Evolutionary conservation across 2,797 vertebrate species (phyloP).

Genomic region (Acrocephalus scirpaceus): DNA sequence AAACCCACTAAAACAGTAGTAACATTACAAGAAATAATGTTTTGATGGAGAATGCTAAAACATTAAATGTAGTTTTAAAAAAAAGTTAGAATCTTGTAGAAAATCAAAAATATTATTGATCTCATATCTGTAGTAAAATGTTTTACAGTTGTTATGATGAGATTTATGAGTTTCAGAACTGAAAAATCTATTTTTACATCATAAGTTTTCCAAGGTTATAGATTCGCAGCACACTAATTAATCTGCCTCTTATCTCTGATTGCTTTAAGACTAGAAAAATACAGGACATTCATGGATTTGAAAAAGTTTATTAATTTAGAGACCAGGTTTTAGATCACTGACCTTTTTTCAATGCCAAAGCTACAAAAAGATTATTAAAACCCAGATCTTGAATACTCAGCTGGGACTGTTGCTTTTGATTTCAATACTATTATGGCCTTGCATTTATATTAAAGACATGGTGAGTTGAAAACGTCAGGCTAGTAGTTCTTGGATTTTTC

Average conservation of each 20-base stretch:
- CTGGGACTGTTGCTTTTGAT: background rate
- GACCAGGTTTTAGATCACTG: background rate
- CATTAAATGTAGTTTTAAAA: background rate
- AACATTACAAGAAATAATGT: background rate
- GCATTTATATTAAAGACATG: background rate
- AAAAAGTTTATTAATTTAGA: background rate
- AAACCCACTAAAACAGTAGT: background rate
- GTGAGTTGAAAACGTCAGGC: background rate
- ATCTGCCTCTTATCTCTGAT: background rate
- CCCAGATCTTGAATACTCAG: background rate
- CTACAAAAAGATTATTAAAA: background rate
- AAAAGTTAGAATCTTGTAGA: background rate
- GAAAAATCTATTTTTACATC: background rate
- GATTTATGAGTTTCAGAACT: background rate
- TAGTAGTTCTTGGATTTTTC: background rate
- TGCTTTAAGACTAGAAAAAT: background rate
- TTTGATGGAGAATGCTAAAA: background rate
- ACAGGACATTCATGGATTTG: background rate
- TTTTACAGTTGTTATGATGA: background rate
- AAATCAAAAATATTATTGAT: background rate
- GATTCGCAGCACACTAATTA: background rate
- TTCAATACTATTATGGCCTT: background rate
- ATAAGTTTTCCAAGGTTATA: background rate
- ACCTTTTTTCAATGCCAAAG: background rate
- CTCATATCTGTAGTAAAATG: background rate